These are phyloP conservation scores for Dicrurus megarhynchus DNA, from an alignment of 2,113 vertebrate species.

Conservation along the genomic window DNA sequence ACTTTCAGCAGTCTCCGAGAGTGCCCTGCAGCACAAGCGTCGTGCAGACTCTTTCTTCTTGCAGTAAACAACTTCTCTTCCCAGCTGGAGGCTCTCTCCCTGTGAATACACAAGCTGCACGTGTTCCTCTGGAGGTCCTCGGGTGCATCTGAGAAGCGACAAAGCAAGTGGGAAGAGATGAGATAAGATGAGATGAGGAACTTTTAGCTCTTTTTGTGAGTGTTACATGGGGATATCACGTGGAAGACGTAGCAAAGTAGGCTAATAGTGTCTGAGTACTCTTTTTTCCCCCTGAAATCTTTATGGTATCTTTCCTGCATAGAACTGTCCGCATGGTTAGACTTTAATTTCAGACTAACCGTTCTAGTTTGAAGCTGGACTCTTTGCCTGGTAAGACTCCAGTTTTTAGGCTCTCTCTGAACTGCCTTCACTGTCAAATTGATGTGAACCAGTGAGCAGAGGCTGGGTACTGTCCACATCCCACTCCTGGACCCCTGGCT, in stretches of 20 bases:
- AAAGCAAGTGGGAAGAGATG: background rate
- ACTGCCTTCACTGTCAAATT: background rate
- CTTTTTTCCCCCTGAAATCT: background rate
- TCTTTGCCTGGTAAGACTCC: background rate
- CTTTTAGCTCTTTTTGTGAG: background rate
- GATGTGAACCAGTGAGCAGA: background rate
- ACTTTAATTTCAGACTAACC: background rate
- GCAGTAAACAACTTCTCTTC: background rate
- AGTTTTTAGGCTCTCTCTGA: background rate
- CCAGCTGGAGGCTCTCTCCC: background rate
- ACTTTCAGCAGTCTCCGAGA: background rate
- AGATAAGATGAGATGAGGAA: background rate
- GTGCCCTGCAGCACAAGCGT: background rate
- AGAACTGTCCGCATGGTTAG: background rate
- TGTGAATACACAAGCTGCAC: background rate
- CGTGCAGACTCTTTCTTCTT: background rate
- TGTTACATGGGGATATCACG: background rate
- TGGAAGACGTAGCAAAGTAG: background rate
- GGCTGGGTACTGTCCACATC: accelerated
- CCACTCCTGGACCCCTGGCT: background rate
- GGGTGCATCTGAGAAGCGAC: background rate
- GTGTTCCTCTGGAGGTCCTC: background rate
- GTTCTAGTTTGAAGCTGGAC: background rate
- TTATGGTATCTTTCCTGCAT: background rate
- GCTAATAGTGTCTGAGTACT: background rate